These are phyloP conservation scores for Physocephala rufipes DNA, from an alignment of 2,888 invertebrate species.

Conservation along the genomic window DNA sequence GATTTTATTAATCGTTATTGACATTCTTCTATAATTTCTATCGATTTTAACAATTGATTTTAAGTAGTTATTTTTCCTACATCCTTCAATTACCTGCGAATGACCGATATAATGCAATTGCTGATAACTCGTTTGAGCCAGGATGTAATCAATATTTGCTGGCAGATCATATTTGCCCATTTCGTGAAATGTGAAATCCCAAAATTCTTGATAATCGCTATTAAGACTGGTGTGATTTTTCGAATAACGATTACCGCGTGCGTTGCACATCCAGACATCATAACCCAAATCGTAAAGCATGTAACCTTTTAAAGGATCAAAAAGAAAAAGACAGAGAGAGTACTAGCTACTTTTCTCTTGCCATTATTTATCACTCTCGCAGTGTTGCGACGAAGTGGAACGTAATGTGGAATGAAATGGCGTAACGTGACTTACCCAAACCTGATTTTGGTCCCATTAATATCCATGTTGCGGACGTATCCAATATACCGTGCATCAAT, in stretches of 20 bases:
- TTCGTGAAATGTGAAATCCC: conserved; percentile 78
- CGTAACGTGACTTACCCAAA: conserved; percentile 68
- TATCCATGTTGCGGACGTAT: conserved; percentile 79
- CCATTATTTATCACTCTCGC: no score
- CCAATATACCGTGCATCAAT: conserved; percentile 78
- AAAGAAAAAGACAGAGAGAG: neutral
- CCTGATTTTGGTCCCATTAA: conserved; percentile 75
- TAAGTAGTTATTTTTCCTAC: neutral
- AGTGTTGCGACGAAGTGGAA: no score
- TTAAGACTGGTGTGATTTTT: conserved; percentile 62
- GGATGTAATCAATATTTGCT: conserved; percentile 80
- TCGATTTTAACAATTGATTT: neutral
- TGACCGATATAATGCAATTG: conserved; percentile 82
- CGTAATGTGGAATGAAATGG: no score
- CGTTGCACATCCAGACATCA: conserved; percentile 66
- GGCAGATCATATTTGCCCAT: conserved; percentile 82
- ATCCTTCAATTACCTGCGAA: conserved; percentile 69
- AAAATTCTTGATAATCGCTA: conserved; percentile 67
- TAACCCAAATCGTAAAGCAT: conserved; percentile 64
- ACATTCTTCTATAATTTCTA: neutral
- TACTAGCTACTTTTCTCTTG: no score
- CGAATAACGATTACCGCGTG: conserved; percentile 65
- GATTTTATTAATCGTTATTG: no score
- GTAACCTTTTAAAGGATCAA: conserved; percentile 58
- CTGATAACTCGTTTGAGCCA: conserved; percentile 70